Evolutionary conservation across 2,113 vertebrate genomes (phyloP), one percentile per base, ranked within the genome.

Genomic region (Accipiter cooperii): DNA sequence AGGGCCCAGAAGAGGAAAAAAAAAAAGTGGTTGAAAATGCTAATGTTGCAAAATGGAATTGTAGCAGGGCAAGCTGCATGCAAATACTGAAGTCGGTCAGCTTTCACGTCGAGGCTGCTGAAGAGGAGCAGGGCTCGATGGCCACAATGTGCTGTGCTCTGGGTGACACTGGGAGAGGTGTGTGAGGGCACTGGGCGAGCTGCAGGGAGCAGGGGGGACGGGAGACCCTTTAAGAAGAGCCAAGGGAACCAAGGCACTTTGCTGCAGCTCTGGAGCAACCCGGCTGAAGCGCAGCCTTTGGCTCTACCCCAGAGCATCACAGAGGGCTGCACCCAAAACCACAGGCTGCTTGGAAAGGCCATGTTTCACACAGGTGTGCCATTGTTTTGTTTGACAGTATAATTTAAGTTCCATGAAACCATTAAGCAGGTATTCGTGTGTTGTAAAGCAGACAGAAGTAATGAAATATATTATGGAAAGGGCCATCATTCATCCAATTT

Each of bases 211-310:
- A 6, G 42, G 7, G 25, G 31, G 18, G 12, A 24, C 11, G 12
- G 36, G 51, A 44, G 10, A 17, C 8, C 3, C 20, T 49, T 10
- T 5, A 10, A 28, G 57, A 24, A 22, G 19, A 52, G 18, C 16
- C 0, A 0, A 31, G 42, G 65, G n/a, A 61, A 47, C 29, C 24
- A 2, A 20, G 28, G 44, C 0, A 2, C 20, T 46, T 36, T 66
- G 58, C 34, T 46, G 64, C 26, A 28, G 31, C 63, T 33, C 58
- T 13, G 10, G 24, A 58, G 22, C 34, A 6, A 5, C 29, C 3
- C 8, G 65, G 25, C n/a, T 33, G 33, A 13, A 9, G 21, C 2
- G 15, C 22, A 17, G n/a, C 17, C 51, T 31, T 40, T 24, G 49
- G n/a, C 51, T 47, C 8, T 34, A 6, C 21, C 61, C 17, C 12